Evolutionary conservation across 2,113 vertebrate genomes (phyloP), one percentile per base, ranked within the genome.

Genomic region (Dipodomys stephensi): DNA sequence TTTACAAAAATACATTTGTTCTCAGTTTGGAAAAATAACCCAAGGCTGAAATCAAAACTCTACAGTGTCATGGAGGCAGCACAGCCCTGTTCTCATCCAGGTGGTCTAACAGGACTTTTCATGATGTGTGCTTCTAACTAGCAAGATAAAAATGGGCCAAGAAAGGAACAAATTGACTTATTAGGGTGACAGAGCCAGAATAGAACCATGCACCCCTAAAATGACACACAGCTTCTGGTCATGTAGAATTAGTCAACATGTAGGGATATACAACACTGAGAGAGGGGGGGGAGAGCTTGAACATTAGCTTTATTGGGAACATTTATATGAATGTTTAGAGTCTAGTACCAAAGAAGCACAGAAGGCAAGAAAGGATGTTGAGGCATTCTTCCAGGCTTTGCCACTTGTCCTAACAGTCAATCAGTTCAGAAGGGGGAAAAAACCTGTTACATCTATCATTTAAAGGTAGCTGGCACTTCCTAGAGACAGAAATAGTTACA

Each of bases 341-440:
- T 80, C n/a, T 89, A 35, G 22, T 64, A 20, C 11, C 25, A 67
- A 72, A 53, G 44, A 93, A 30, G 15, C 4, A 60, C 1, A 44
- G 71, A 88, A 32, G 62, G 15, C 35, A 91, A 81, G 32, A 81
- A 49, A 2, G 4, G 20, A 57, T 25, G n/a, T 1, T 69, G 46
- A 22, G 78, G 18, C 28, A 53, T n/a, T 32, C 16, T 22, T 9
- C 44, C 1, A 15, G 46, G 39, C 49, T 88, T 67, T 65, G 8
- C n/a, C 30, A 20, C 25, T 30, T 13, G 2, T 77, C 25, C 8
- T 64, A 81, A 23, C 5, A 28, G 67, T 20, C n/a, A 44, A 11
- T 39, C 1, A 87, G 78, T 93, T 87, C 32, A 87, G 88, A 83
- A 68, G 8, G 49, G 65, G 79, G 46, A 64, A 64, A 88, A 85